Base-by-base conservation (phyloP, 2,888 invertebrate genomes). In the Archips xylosteana region DNA sequence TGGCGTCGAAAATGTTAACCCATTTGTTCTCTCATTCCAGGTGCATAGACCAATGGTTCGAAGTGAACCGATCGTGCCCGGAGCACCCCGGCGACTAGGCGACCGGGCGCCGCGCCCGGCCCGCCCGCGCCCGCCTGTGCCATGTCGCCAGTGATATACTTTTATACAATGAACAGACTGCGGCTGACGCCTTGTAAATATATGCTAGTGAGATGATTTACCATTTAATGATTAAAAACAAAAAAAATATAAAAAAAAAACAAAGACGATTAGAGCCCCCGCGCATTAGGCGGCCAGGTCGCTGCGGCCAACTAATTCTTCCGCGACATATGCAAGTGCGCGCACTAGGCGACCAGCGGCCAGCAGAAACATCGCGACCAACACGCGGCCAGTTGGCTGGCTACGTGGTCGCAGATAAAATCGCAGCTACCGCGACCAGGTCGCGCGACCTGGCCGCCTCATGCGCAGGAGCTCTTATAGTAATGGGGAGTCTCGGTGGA, bases 31-130 rank as follows among this genome's bases (percentile, higher is more conserved):
- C 76, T 80, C 70, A 76, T 96, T 97, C 65, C 96, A 99, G 99
- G 92, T 99, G 99, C 96, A 99, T 99, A 95, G 99, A 99, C 95
- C 97, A 97, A 95, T 99, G 99, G 99, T 99, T 99, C 95, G 98
- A 99, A 95, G 98, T 99, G 91, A 99, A 99, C 96, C 97, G 99
- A 94, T 98, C 98, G 87, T 99, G 99, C 95, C 99, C 99, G 70
- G 99, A 99, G 95, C 99, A 99, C 95, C 99, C 99, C 83, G 97
- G 98, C 85, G 99, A 99, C 95, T 98, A 96, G 95, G 94, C 89
- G 70, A 54, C 68, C 62, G 75, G 70, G 63, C 70, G 70, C 10
- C 69, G 75, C 77, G 74, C 63, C 36, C 70, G 34, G 61, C 72
- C 54, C 59, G 67, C 47, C 70, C 54, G 59, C n/a, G 57, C 74